Evolutionary conservation across 2,113 vertebrate species (phyloP), one percentile per base, ranked within the genome.

Genomic region (Ellobius talpinus): DNA sequence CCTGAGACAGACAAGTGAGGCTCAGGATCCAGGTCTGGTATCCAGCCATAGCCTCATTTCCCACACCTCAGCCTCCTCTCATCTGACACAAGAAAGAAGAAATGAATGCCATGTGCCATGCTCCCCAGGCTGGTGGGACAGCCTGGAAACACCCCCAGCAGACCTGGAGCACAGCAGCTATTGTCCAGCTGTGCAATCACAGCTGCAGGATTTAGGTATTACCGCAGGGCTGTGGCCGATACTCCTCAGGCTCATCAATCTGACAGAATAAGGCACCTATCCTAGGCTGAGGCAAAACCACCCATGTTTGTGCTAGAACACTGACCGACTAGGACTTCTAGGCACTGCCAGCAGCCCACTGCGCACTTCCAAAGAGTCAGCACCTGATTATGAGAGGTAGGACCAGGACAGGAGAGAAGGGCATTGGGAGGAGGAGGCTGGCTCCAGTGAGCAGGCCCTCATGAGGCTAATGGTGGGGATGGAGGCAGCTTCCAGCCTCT

Each of bases 81-180:
- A 8, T 58, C 72, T 19, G 19, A 74, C n/a, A 55, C 19, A 23
- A 50, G 63, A 33, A 31, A 1, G 65, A 52, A 21, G 2, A 12
- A 7, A 8, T 3, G 2, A 45, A 45, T 2, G 1, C 3, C 33
- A 50, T 23, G 63, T 36, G 24, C n/a, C 33, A 31, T 13, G 7
- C 16, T 23, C 24, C 74, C 23, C n/a, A 36, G 26, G 4, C 6
- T 36, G 26, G 39, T 33, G 19, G 12, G 29, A 77, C 13, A 19
- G n/a, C 1, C 12, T 45, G 36, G 12, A 79, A 7, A 29, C 1
- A 14, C 36, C 85, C 45, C 14, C 5, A 31, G 77, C 58, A 33
- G n/a, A 5, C 50, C 65, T 11, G 24, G 33, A 13, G 21, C 14
- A 3, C 0, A 55, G 19, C 0, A 8, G 2, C 42, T 52, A 0